phyloP scores from a whole-genome alignment of 2,113 vertebrate species.

The Proteles cristata region DNA sequence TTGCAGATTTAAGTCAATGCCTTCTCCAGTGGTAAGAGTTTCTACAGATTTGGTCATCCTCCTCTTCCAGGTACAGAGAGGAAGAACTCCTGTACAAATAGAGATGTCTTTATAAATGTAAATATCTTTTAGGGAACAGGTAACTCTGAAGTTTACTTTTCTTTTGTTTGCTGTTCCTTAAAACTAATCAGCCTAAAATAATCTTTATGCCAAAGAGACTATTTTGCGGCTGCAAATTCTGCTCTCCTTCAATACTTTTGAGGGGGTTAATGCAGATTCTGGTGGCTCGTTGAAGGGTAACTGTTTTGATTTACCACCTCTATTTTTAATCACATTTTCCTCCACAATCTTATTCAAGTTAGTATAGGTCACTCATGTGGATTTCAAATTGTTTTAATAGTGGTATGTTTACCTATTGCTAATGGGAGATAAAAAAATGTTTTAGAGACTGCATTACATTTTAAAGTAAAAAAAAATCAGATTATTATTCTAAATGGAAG shows the following conservation, averaged over 20 bases:
- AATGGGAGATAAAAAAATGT: fast-evolving
- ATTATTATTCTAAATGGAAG: background rate
- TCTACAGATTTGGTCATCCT: no score
- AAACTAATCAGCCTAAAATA: no score
- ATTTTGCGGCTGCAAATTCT: background rate
- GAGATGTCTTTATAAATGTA: background rate
- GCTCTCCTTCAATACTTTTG: background rate
- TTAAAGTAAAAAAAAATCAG: background rate
- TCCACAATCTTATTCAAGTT: background rate
- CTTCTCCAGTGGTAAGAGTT: no score
- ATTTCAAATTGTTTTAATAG: background rate
- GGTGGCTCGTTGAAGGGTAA: background rate
- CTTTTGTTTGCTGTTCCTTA: no score
- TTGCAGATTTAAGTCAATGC: no score
- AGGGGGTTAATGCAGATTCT: constrained; percentile 52
- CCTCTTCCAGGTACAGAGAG: no score
- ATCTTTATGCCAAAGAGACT: no score
- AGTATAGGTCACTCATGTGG: background rate
- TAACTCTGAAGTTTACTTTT: no score
- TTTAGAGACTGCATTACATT: constrained; percentile 27
- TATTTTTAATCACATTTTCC: constrained; percentile 24
- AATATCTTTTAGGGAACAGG: no score
- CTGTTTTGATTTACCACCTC: constrained; percentile 24
- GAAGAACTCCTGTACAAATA: no score
- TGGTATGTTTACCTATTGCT: fast-evolving